These are phyloP conservation scores for Heterodera carotae DNA, from an alignment of 1,140 invertebrate species.

Conservation along the genomic window DNA sequence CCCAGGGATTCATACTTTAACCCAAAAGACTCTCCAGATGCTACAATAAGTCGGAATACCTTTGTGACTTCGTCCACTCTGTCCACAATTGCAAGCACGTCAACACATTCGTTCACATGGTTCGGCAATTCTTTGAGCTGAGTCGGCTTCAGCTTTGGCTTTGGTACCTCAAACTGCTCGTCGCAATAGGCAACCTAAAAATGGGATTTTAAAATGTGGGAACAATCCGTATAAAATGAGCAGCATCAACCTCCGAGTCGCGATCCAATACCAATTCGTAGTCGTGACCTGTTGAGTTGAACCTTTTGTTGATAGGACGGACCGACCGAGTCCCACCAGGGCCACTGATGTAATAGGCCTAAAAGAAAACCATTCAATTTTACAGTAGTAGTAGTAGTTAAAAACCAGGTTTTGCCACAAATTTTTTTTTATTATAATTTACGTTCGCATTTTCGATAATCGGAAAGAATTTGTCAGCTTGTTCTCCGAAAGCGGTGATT, in stretches of 20 bases:
- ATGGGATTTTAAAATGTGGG: constrained; percentile 9
- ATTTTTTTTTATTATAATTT: constrained; percentile 18
- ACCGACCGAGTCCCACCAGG: constrained; percentile 69
- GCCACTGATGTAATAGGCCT: constrained; percentile 82
- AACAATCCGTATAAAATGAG: neutral
- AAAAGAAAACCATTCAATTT: too few species aligned
- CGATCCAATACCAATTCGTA: constrained; percentile 90
- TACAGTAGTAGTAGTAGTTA: too few species aligned
- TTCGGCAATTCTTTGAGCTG: constrained; percentile 40
- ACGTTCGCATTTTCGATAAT: constrained; percentile 78
- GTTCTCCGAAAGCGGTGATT: constrained; percentile 87
- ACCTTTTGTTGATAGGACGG: constrained; percentile 90
- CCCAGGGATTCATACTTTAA: too few species aligned
- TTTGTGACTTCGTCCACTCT: constrained; percentile 74
- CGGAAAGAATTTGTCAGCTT: constrained; percentile 86
- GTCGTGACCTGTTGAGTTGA: constrained; percentile 81
- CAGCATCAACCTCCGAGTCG: constrained; percentile 69
- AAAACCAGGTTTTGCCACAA: too few species aligned
- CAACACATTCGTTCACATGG: constrained; percentile 66
- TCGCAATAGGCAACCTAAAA: constrained; percentile 37
- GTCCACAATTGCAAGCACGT: constrained; percentile 88
- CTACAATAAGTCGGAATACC: too few species aligned
- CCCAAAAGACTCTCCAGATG: too few species aligned
- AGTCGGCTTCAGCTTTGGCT: constrained; percentile 43
- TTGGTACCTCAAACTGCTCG: constrained; percentile 29